A percentile compares a stretch with the other conserved stretches of the same genome.
phyloP scores from a whole-genome alignment of 2,797 vertebrate species.

The Protosalanx chinensis region DNA sequence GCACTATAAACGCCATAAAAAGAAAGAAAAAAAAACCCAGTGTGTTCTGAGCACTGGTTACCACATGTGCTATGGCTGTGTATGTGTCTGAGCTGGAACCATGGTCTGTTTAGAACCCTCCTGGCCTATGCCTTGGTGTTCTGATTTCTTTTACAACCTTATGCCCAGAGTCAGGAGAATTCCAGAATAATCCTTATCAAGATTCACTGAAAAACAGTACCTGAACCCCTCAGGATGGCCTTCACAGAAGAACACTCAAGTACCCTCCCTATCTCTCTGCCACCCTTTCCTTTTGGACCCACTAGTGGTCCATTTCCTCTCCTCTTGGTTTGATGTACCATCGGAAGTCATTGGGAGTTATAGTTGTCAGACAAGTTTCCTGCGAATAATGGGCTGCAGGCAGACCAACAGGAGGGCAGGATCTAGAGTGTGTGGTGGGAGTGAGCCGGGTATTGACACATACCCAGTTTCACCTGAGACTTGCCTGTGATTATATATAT shows the following conservation, averaged over 20 bases:
- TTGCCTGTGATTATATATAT: neutral
- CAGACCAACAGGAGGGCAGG: neutral
- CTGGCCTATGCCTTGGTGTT: neutral
- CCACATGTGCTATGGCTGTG: neutral
- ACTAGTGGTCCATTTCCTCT: too few species aligned
- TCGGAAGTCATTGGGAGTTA: neutral
- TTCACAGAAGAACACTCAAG: too few species aligned
- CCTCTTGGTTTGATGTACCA: neutral
- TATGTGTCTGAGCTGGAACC: neutral
- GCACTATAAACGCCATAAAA: too few species aligned
- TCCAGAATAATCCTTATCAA: constrained; percentile 11
- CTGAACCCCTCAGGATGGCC: neutral
- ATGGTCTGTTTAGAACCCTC: neutral
- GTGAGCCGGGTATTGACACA: neutral
- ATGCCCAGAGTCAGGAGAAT: constrained; percentile 4
- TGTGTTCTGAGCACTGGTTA: too few species aligned
- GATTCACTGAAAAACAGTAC: constrained; percentile 1
- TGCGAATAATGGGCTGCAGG: too few species aligned
- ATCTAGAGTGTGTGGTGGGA: too few species aligned
- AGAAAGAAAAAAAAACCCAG: too few species aligned
- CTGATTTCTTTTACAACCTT: constrained; percentile 1
- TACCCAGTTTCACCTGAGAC: neutral
- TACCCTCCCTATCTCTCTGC: neutral
- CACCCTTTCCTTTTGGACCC: neutral
- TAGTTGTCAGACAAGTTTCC: neutral